A percentile compares a stretch with the other conserved stretches of the same genome.
Conservation (phyloP, 1,140 invertebrate genomes). For the Riptortus pedestris region DNA sequence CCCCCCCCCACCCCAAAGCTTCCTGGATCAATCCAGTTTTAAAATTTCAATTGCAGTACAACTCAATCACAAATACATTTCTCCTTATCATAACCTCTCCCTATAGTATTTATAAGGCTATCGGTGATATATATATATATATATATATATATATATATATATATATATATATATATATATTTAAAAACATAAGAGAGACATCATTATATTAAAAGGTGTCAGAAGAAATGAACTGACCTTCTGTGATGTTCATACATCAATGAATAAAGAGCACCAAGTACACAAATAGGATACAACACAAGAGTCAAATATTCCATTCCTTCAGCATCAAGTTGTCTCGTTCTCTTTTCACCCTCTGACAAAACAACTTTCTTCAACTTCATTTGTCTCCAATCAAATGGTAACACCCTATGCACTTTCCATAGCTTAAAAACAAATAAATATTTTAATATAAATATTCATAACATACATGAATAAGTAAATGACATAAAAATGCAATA, state of each 20-base stretch:
- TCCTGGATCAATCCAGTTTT: too few species aligned
- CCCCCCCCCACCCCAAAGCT: too few species aligned
- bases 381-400: conserved; percentile 47
- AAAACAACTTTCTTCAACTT: conserved; percentile 35
- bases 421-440: conserved; percentile 55
- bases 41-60: too few species aligned
- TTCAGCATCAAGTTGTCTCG: conserved; percentile 76
- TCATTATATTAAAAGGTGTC: too few species aligned
- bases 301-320: conserved; percentile 85
- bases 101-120: too few species aligned
- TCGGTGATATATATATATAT: too few species aligned
- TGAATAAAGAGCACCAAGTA: conserved; percentile 81
- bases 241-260: conserved; percentile 84
- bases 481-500: too few species aligned
- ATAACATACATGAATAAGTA: conserved; percentile 15
- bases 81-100: too few species aligned
- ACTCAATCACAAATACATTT: too few species aligned
- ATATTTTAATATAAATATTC: background rate
- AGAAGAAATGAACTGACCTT: too few species aligned
- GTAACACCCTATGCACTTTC: conserved; percentile 88
- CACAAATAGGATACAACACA: conserved; percentile 81
- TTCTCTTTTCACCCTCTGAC: conserved; percentile 52
- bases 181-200: background rate
- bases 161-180: too few species aligned
- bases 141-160: too few species aligned